These are phyloP conservation scores for Phataginus tricuspis DNA, from an alignment of 2,797 vertebrate genomes.

Conservation along the genomic window DNA sequence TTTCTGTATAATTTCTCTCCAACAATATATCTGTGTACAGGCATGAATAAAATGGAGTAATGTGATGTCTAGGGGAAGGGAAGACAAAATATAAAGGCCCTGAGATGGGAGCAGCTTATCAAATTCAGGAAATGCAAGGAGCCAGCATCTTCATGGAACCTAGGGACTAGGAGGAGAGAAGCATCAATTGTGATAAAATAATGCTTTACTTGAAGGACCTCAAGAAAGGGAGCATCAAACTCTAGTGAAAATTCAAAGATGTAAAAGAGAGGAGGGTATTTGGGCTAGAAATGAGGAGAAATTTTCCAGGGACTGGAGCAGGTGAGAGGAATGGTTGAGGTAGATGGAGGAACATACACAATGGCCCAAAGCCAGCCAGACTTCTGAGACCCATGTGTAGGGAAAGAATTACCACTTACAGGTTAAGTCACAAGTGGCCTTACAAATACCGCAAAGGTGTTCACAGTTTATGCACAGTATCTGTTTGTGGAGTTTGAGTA, in stretches of 20 bases:
- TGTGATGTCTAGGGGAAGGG: neutral
- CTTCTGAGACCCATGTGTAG: rapidly evolving
- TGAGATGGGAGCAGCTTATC: neutral
- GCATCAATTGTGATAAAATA: neutral
- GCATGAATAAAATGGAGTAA: neutral
- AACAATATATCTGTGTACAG: neutral
- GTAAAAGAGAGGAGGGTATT: neutral
- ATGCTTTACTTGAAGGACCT: neutral
- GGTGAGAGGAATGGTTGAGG: neutral
- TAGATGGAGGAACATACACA: neutral
- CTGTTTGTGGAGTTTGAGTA: neutral
- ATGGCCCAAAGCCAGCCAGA: neutral
- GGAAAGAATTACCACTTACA: neutral
- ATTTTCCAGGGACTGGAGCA: neutral
- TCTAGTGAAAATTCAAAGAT: neutral
- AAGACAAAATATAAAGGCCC: neutral
- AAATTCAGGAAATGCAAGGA: neutral
- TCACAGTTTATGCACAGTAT: neutral
- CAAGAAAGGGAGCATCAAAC: neutral
- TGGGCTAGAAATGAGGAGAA: neutral
- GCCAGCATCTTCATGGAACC: neutral
- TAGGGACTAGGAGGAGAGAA: neutral
- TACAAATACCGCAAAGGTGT: neutral
- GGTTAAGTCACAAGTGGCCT: neutral
- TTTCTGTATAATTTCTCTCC: neutral